A percentile compares a stretch with the other conserved stretches of the same genome.
Conservation (phyloP, 2,113 vertebrate species). For the Bos taurus region DNA sequence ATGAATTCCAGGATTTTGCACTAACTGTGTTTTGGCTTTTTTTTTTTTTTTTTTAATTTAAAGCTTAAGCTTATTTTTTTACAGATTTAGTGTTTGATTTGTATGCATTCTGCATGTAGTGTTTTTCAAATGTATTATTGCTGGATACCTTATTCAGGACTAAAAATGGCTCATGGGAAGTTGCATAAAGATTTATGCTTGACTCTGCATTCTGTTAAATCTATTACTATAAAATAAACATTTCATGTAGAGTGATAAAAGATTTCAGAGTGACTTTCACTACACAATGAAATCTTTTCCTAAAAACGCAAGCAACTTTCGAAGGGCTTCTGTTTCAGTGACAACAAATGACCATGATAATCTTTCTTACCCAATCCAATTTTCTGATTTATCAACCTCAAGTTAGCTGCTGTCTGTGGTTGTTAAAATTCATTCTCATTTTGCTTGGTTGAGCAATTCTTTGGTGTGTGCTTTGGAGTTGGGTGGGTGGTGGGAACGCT, state of each 20-base stretch:
- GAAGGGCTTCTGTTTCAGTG: constrained; percentile 75
- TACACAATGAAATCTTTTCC: constrained; percentile 72
- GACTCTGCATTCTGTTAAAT: constrained; percentile 69
- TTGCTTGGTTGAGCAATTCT: constrained; percentile 79
- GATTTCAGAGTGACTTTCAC: constrained; percentile 67
- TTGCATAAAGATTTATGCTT: constrained; percentile 87
- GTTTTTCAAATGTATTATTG: constrained; percentile 83
- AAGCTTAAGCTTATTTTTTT: constrained; percentile 84
- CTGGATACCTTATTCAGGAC: constrained; percentile 81
- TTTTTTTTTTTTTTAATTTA: constrained; percentile 76
- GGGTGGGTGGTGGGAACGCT: constrained; percentile 71
- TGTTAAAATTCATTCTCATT: constrained; percentile 78
- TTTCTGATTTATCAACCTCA: constrained; percentile 64
- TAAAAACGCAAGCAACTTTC: constrained; percentile 67
- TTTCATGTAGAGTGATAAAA: constrained; percentile 68
- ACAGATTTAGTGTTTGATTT: constrained; percentile 88
- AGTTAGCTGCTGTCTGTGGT: constrained; percentile 74
- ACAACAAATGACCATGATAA: constrained; percentile 60
- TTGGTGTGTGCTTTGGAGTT: constrained; percentile 80
- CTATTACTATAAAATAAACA: constrained; percentile 57
- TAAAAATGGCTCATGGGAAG: constrained; percentile 89
- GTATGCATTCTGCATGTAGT: constrained; percentile 89
- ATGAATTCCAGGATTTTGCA: constrained; percentile 89
- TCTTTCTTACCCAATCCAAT: constrained; percentile 44
- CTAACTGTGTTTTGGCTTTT: constrained; percentile 86